phyloP scores from a whole-genome alignment of 2,797 vertebrate species.

The Crenichthys baileyi region DNA sequence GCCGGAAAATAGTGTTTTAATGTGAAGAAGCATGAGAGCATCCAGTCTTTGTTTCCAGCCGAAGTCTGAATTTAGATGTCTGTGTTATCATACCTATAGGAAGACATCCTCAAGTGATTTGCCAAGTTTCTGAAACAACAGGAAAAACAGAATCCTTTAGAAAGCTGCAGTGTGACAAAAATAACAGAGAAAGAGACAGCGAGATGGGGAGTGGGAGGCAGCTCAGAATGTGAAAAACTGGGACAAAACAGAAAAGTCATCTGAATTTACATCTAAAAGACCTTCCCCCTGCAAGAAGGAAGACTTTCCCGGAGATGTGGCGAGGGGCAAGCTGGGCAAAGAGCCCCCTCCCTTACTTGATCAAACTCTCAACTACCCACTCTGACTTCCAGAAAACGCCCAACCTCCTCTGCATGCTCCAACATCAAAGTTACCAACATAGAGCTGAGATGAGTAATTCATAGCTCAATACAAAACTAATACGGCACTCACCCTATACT shows the following conservation, averaged over 20 bases:
- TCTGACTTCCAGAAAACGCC: constrained; percentile 51
- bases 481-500: constrained; percentile 12
- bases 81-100: not conserved
- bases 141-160: constrained; percentile 19
- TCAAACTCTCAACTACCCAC: constrained; percentile 35
- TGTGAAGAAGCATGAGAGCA: not conserved
- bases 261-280: constrained; percentile 74
- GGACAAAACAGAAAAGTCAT: constrained; percentile 47
- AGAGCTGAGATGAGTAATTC: constrained; percentile 42
- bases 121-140: constrained; percentile 17
- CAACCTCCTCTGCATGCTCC: constrained; percentile 2
- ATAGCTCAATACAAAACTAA: constrained; percentile 29
- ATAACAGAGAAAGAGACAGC: constrained; percentile 4
- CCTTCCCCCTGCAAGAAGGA: constrained; percentile 33
- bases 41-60: not conserved
- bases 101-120: not conserved
- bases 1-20: not conserved
- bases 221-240: constrained; percentile 37
- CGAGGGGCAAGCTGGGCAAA: constrained; percentile 26
- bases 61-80: not conserved
- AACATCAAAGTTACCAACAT: constrained; percentile 44
- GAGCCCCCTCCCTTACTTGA: constrained; percentile 18
- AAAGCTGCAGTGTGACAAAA: constrained; percentile 31
- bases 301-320: constrained; percentile 43
- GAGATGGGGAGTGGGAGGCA: constrained; percentile 33